Percentiles rank a stretch among this genome's conserved stretches.
phyloP scores from a whole-genome alignment of 2,888 invertebrate species.

The Panopea generosa region DNA sequence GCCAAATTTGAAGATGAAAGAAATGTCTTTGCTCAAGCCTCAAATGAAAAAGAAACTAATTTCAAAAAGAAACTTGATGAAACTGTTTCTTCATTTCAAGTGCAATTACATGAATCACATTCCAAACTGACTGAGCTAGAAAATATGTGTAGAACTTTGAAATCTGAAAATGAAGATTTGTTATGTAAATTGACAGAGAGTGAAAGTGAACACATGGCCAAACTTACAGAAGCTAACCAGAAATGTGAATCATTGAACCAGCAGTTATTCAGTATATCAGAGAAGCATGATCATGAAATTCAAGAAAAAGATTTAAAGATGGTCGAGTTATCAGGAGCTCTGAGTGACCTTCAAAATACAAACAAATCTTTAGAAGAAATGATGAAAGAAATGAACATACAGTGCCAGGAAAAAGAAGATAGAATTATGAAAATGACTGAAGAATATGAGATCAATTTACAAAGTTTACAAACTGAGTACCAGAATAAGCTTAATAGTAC shows the following conservation, averaged over 20 bases:
- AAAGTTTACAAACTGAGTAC: constrained; percentile 53
- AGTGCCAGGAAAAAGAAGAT: constrained; percentile 68
- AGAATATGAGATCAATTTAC: constrained; percentile 52
- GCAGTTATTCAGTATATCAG: constrained; percentile 56
- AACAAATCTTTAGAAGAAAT: constrained; percentile 74
- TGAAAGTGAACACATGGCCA: constrained; percentile 5
- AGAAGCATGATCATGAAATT: constrained; percentile 67
- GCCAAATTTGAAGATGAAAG: constrained; percentile 18
- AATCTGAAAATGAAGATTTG: constrained; percentile 38
- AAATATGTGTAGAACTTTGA: constrained; percentile 14
- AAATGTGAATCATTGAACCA: constrained; percentile 44
- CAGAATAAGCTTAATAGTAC: constrained; percentile 58
- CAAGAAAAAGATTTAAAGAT: constrained; percentile 69
- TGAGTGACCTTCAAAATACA: constrained; percentile 62
- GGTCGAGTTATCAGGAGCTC: constrained; percentile 41
- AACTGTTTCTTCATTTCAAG: not conserved
- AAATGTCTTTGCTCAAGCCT: constrained; percentile 3
- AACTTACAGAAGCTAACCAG: constrained; percentile 22
- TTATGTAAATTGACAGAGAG: constrained; percentile 13
- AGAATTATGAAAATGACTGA: constrained; percentile 55
- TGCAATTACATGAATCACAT: constrained; percentile 23
- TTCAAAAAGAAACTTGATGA: constrained; percentile 20
- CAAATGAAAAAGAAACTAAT: constrained; percentile 19
- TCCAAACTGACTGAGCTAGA: constrained; percentile 34
- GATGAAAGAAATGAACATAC: constrained; percentile 71